Conservation (phyloP, 2,888 invertebrate species). For the Caenorhabditis drosophilae region DNA sequence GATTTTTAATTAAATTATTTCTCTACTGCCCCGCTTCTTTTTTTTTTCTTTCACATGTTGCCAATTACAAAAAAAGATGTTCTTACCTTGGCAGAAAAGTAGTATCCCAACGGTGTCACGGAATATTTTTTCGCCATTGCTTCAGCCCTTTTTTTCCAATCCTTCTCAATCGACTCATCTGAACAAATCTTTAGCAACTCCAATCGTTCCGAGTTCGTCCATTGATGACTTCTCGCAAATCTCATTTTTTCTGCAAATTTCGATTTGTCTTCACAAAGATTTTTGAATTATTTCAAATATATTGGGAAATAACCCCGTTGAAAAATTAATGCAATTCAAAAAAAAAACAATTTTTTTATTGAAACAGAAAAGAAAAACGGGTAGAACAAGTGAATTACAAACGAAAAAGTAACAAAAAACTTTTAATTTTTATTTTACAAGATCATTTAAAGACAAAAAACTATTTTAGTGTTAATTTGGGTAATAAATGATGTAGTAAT, state of each 20-base stretch:
- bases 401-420: too few species aligned
- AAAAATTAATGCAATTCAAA: neutral
- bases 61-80: neutral
- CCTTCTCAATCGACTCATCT: conserved; percentile 9
- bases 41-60: too few species aligned
- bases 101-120: conserved; percentile 7
- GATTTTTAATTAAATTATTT: neutral
- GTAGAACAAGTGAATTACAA: too few species aligned
- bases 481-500: conserved; percentile 9
- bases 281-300: too few species aligned
- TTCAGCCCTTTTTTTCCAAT: conserved; percentile 15
- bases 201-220: conserved; percentile 23
- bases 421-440: conserved; percentile 9
- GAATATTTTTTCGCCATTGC: conserved; percentile 20
- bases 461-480: neutral
- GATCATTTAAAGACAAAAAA: neutral
- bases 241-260: too few species aligned
- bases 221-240: conserved; percentile 9
- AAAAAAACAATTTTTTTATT: conserved; percentile 2
- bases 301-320: neutral
- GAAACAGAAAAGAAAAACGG: conserved; percentile 2
- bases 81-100: conserved; percentile 37
- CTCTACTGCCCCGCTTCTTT: too few species aligned
- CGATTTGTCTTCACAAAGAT: too few species aligned
- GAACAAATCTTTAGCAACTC: conserved; percentile 17